Base-by-base conservation (phyloP, 2,888 invertebrate genomes). In the Trichopoda pennipes region DNA sequence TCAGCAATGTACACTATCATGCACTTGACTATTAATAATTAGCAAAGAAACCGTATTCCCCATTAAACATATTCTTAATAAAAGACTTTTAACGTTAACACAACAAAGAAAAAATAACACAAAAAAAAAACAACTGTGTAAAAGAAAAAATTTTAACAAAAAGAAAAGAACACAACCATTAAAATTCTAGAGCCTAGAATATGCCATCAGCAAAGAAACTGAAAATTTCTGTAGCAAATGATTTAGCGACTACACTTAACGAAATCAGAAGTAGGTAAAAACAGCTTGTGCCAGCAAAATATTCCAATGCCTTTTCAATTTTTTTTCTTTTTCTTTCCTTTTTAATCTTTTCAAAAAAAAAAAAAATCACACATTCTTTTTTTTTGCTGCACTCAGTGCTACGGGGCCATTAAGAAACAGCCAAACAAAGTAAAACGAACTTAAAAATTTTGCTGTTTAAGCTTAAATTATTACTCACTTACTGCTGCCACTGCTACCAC, bases 1-100 rank as follows among this genome's bases (percentile, higher is more conserved):
- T 23, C 3, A 38, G 28, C 23, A 28, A 44, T 19, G 12, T 28
- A 21, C 4, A 16, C 32, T 9, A 51, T 23, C 1, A 70, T 56
- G 42, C 63, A 17, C 58, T 64, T 64, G 70, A 19, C 21, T 72
- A 44, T 72, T 58, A 64, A 72, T 72, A 72, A 78, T 72, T 78
- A 78, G 58, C 77, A 38, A 70, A 35, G 38, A 77, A 63, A 77
- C n/a, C 63, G 55, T 69, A 38, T 55, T 55, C 35, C 17, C 47
- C 42, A 56, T 55, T 55, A 53, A 63, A 69, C 56, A 70, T 55
- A 28, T 51, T 35, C n/a, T 42, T n/a, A 19, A 49, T n/a, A 70
- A 56, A 56, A 68, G 28, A 32, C 17, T 51, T 68, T n/a, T 68
- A 53, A 10, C 42, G 9, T 47, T 16, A 17, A 53, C 32, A 53